A percentile compares a stretch with the other conserved stretches of the same genome.
These are phyloP conservation scores for Invenusta paracnida DNA, from an alignment of 2,888 invertebrate species.

Conservation along the genomic window DNA sequence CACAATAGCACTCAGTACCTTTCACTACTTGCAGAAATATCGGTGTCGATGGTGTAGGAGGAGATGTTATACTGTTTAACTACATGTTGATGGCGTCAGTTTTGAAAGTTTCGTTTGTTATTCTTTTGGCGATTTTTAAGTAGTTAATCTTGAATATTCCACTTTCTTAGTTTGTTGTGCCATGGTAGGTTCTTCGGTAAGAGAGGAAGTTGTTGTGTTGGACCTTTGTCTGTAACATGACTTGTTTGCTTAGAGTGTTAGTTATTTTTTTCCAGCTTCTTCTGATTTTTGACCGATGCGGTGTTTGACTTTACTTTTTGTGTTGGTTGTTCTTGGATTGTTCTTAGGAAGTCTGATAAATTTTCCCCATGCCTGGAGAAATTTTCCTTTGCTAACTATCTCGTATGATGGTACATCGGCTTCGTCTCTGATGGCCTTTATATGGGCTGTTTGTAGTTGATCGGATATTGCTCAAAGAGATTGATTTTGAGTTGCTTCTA, in stretches of 20 bases:
- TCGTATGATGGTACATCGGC: background rate
- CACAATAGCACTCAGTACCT: no score
- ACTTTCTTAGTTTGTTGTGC: no score
- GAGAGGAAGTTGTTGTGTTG: no score
- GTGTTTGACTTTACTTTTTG: background rate
- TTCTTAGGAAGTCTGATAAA: background rate
- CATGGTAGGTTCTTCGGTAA: no score
- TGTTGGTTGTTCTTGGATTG: background rate
- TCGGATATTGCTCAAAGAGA: background rate
- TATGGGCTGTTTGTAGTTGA: background rate
- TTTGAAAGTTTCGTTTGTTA: background rate
- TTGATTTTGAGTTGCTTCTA: background rate
- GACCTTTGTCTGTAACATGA: no score
- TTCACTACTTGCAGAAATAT: no score
- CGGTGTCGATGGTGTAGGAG: no score
- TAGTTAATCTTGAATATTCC: no score
- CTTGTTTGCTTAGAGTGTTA: background rate
- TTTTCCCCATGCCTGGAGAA: background rate
- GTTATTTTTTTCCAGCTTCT: background rate
- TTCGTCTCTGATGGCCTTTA: background rate
- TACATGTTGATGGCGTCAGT: background rate
- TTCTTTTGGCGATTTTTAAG: no score
- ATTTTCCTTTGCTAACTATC: background rate
- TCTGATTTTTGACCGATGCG: background rate
- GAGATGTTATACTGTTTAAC: background rate